Base-by-base conservation (phyloP, 2,888 invertebrate species). In the Lycaena phlaeas region DNA sequence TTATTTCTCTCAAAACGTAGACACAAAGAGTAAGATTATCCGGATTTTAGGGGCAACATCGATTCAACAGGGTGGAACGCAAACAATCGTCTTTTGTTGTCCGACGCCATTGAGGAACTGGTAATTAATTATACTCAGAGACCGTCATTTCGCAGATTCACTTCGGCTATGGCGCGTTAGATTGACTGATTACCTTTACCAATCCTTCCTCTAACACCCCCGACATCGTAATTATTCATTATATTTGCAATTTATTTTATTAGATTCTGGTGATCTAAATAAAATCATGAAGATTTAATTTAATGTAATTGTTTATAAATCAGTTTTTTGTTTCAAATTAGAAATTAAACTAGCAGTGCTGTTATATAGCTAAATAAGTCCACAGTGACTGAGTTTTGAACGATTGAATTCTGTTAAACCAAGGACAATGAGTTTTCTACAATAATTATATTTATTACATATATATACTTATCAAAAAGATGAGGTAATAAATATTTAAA, bases 41-140 rank as follows among this genome's bases (percentile, higher is more conserved):
- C 70, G 71, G 72, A 68, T 70, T 74, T 70, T 68, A 69, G 68
- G 68, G 64, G 68, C 64, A 64, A 66, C 74, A 72, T 74, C 67
- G 75, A 71, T 72, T 74, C 74, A 70, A 59, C 65, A 72, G 38
- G 38, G 42, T 31, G 31, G 42, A 42, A 68, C 65, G 73, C 72
- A 76, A 78, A 79, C 78, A 77, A 79, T 78, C 68, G 70, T 64
- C 77, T 75, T 74, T 79, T 79, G 79, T 78, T 66, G 64, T 41
- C 42, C 17, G 29, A 42, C 59, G 61, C 77, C 64, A 76, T 78
- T 77, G 70, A 77, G 75, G 68, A 68, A 68, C 53, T 56, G 68
- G 68, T 74, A 76, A 81, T 79, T 81, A 79, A 79, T 79, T 78
- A 78, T 62, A 64, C 46, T 15, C 31, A 38, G 29, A 43, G 44